Conservation (phyloP, 2,113 vertebrate species). For the Phalacrocorax pelagicus region DNA sequence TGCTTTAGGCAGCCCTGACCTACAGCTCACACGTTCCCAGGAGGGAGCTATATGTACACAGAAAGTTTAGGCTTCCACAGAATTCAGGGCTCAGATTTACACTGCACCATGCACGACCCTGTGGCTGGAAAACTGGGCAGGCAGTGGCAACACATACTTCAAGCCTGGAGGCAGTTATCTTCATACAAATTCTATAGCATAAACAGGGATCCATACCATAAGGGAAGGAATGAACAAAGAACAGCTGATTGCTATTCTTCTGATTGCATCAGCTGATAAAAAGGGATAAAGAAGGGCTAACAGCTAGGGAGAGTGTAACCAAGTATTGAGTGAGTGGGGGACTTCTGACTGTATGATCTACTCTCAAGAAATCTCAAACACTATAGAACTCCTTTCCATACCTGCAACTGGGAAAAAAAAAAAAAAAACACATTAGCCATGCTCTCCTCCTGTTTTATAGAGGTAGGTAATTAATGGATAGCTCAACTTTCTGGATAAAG, state of each 20-base stretch:
- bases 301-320: not conserved
- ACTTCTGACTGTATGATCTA: not conserved
- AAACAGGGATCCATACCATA: not conserved
- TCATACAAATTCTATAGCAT: not conserved
- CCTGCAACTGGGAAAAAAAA: not conserved
- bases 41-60: not conserved
- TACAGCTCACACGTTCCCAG: not conserved
- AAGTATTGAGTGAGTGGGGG: too few relatives aligned
- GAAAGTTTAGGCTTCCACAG: not conserved
- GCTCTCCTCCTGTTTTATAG: not conserved
- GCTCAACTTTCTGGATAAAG: not conserved
- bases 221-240: not conserved
- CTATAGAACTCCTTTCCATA: not conserved
- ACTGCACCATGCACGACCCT: not conserved
- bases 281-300: not conserved
- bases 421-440: fast-evolving
- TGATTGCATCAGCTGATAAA: not conserved
- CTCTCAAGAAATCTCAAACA: not conserved
- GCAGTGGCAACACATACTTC: not conserved
- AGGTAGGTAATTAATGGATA: not conserved
- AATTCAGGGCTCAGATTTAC: not conserved
- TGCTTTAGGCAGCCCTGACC: not conserved
- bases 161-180: not conserved
- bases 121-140: not conserved
- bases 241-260: not conserved